phyloP scores from a whole-genome alignment of 2,113 vertebrate species.

The Drymodes brunneopygia region DNA sequence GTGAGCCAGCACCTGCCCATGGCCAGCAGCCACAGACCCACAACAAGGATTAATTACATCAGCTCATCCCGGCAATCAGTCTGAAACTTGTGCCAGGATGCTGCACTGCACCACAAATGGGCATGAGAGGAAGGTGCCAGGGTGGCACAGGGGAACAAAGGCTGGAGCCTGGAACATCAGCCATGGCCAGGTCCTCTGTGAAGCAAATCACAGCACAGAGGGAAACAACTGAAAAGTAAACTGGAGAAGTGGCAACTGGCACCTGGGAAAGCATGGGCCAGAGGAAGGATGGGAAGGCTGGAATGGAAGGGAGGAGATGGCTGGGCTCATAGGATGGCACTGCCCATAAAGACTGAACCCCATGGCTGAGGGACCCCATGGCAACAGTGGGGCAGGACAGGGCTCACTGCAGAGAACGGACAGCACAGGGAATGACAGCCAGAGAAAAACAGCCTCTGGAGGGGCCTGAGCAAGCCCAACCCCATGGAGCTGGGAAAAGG shows the following conservation, averaged over 20 bases:
- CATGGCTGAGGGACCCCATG: rapidly evolving
- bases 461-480: neutral
- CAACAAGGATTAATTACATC: too few relatives aligned
- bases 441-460: neutral
- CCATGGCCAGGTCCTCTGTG: rapidly evolving
- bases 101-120: neutral
- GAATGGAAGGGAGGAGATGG: neutral
- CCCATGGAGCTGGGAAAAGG: rapidly evolving
- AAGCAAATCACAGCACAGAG: rapidly evolving
- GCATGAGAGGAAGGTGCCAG: rapidly evolving
- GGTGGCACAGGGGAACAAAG: neutral
- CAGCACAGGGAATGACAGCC: rapidly evolving
- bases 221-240: neutral
- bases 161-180: rapidly evolving
- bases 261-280: neutral
- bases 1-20: neutral
- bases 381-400: neutral
- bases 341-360: rapidly evolving
- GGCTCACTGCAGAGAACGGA: neutral
- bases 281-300: neutral
- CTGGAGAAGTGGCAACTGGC: neutral
- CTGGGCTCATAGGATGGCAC: neutral
- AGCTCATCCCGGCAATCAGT: rapidly evolving
- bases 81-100: rapidly evolving
- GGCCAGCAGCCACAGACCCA: neutral